Percentiles rank a stretch among this genome's conserved stretches.
These are phyloP conservation scores for Anoplius nigerrimus DNA, from an alignment of 2,888 invertebrate species.

Conservation along the genomic window DNA sequence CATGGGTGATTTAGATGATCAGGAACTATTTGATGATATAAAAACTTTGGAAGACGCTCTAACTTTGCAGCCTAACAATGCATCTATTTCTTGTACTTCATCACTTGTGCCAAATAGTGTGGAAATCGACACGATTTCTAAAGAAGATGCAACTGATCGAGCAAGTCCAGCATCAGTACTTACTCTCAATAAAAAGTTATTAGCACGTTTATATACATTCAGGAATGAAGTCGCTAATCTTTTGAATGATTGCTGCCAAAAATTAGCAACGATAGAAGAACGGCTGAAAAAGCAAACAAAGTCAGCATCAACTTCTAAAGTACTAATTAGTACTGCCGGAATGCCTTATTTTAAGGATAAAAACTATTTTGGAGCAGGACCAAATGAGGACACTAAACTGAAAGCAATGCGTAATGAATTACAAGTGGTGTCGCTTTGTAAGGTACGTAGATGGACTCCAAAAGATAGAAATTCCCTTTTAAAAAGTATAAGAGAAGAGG, in stretches of 20 bases:
- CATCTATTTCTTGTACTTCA: not conserved
- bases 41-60: slow-evolving; percentile 59
- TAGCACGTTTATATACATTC: slow-evolving; percentile 70
- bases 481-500: slow-evolving; percentile 75
- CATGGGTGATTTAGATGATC: slow-evolving; percentile 65
- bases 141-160: not conserved
- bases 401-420: slow-evolving; percentile 69
- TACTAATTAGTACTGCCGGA: slow-evolving; percentile 72
- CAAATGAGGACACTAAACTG: slow-evolving; percentile 79
- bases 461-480: slow-evolving; percentile 78
- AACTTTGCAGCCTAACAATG: slow-evolving; percentile 20
- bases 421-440: slow-evolving; percentile 59
- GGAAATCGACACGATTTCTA: not conserved
- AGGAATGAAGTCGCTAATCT: slow-evolving; percentile 69
- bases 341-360: slow-evolving; percentile 83
- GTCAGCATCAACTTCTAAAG: slow-evolving; percentile 1
- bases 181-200: slow-evolving; percentile 73
- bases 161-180: slow-evolving; percentile 62
- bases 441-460: slow-evolving; percentile 74
- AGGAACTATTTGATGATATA: slow-evolving; percentile 62
- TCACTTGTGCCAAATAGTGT: not conserved
- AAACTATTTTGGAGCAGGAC: slow-evolving; percentile 76
- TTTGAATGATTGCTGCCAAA: slow-evolving; percentile 72
- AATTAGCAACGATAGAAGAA: slow-evolving; percentile 50
- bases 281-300: slow-evolving; percentile 30